These are phyloP conservation scores for Gobionotothen gibberifrons DNA, from an alignment of 2,797 vertebrate species.

Conservation along the genomic window DNA sequence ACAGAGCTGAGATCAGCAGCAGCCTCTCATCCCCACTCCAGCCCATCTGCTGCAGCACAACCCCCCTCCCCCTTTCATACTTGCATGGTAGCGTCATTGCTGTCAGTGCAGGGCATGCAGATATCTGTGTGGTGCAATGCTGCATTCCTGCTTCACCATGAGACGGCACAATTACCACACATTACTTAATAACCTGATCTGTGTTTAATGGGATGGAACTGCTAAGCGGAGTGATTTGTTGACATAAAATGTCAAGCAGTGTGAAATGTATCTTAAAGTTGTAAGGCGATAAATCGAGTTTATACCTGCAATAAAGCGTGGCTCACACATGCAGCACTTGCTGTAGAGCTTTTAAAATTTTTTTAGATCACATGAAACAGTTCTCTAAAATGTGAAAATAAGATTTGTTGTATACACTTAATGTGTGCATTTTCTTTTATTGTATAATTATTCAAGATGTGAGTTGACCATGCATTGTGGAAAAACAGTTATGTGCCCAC, in stretches of 20 bases:
- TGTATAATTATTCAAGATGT: too few relatives aligned
- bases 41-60: conserved; percentile 11
- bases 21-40: background rate
- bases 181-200: background rate
- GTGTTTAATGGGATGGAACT: background rate
- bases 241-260: background rate
- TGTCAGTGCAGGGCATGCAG: conserved; percentile 40
- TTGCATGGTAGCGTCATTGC: conserved; percentile 28
- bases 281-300: too few relatives aligned
- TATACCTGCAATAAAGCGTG: background rate
- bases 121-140: conserved; percentile 33
- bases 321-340: too few relatives aligned
- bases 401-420: too few relatives aligned
- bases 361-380: background rate
- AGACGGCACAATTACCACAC: background rate
- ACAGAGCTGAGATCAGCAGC: conserved; percentile 24
- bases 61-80: background rate
- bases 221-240: too few relatives aligned
- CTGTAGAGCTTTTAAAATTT: background rate
- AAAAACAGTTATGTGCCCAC: too few relatives aligned
- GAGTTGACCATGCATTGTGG: too few relatives aligned
- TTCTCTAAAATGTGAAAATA: too few relatives aligned
- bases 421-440: too few relatives aligned
- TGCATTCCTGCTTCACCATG: conserved; percentile 6
- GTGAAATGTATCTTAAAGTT: background rate